These are phyloP conservation scores for Tipula unca DNA, from an alignment of 2,888 invertebrate species.

Conservation along the genomic window DNA sequence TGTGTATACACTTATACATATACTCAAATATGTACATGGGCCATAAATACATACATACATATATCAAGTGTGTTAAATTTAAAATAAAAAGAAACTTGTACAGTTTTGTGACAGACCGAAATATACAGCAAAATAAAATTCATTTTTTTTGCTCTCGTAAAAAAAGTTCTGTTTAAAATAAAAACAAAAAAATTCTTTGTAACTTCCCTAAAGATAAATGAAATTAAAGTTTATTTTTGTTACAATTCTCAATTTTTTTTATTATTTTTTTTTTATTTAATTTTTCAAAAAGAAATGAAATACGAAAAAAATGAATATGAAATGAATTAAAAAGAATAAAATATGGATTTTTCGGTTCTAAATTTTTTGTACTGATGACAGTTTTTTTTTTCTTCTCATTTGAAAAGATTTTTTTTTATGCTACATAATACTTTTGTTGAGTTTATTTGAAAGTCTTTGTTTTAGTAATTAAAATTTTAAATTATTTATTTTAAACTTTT, in stretches of 20 bases:
- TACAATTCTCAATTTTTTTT: neutral
- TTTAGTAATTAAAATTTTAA: neutral
- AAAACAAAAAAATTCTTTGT: neutral
- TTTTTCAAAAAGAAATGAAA: neutral
- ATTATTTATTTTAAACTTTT: neutral
- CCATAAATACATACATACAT: neutral
- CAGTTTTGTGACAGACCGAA: neutral
- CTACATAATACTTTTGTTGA: neutral
- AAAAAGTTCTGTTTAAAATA: neutral
- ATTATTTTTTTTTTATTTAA: neutral
- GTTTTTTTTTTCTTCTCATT: neutral
- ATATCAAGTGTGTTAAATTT: neutral
- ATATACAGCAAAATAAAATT: neutral
- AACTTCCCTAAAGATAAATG: conserved; percentile 8
- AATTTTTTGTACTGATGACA: neutral
- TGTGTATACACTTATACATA: too few species aligned
- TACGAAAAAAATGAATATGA: neutral
- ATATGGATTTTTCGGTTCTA: neutral
- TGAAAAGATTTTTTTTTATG: neutral
- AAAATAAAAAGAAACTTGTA: neutral
- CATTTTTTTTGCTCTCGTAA: neutral
- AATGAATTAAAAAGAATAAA: neutral
- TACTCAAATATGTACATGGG: neutral
- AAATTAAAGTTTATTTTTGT: conserved; percentile 14
- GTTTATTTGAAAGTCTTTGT: neutral